Evolutionary conservation across 2,113 vertebrate species (phyloP).

Genomic region (Myiozetetes cayanensis): DNA sequence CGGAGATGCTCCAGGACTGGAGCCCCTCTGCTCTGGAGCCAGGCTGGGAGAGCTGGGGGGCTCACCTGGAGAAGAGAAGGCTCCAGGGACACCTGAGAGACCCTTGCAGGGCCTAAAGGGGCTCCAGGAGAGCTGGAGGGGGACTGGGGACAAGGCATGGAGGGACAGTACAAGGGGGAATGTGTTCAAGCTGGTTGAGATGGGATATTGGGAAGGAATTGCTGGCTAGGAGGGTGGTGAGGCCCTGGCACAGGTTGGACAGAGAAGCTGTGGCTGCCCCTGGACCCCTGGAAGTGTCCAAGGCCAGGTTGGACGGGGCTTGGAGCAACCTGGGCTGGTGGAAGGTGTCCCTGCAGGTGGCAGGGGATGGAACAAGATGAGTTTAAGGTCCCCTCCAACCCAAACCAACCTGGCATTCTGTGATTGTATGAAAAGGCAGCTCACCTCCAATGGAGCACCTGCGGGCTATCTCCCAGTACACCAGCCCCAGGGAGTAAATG

Average conservation of each 20-base stretch:
- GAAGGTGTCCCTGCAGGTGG: background rate
- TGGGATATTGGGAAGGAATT: background rate
- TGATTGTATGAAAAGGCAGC: background rate
- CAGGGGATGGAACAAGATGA: fast-evolving
- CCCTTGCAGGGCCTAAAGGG: background rate
- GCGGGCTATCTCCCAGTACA: conserved; percentile 95
- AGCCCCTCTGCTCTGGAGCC: background rate
- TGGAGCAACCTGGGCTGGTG: background rate
- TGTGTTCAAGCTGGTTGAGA: too few relatives aligned
- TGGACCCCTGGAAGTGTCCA: background rate
- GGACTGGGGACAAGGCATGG: too few relatives aligned
- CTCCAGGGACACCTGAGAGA: background rate
- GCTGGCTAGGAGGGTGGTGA: background rate
- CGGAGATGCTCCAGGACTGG: too few relatives aligned
- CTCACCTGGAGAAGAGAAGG: background rate
- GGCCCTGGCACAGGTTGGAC: background rate
- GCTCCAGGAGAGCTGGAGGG: background rate
- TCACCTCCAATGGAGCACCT: conserved; percentile 91
- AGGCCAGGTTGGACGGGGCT: background rate
- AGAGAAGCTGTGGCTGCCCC: background rate
- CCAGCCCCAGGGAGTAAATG: conserved; percentile 92
- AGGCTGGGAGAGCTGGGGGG: background rate
- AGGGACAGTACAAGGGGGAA: background rate
- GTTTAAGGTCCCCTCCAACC: background rate
- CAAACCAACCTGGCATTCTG: fast-evolving